A percentile compares a stretch with the other conserved stretches of the same genome.
These are phyloP conservation scores for Pollenia amentaria DNA, from an alignment of 2,888 invertebrate genomes.

Conservation along the genomic window DNA sequence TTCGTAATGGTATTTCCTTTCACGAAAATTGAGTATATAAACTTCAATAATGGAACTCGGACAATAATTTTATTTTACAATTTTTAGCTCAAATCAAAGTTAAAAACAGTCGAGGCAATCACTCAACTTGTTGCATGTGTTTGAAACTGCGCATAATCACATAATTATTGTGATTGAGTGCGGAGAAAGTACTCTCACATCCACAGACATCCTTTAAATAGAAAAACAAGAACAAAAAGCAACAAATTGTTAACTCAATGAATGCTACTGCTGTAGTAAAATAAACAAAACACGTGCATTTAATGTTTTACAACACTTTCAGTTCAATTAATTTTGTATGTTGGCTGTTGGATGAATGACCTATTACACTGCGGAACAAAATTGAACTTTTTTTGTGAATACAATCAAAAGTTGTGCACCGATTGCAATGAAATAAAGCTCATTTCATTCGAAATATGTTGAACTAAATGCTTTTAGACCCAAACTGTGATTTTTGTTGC, in stretches of 20 bases:
- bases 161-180: no score
- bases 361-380: no score
- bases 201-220: neutral
- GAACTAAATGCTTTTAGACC: no score
- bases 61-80: no score
- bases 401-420: no score
- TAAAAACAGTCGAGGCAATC: neutral
- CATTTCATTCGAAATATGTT: no score
- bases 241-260: conserved; percentile 41
- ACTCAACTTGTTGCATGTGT: conserved; percentile 35
- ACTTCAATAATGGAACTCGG: no score
- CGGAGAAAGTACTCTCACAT: no score
- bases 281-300: conserved; percentile 34
- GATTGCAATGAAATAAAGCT: no score
- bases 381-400: no score
- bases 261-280: neutral
- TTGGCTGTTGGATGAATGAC: neutral
- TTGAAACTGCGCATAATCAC: neutral
- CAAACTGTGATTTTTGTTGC: no score
- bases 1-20: neutral
- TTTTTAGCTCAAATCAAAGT: conserved; percentile 19
- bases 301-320: conserved; percentile 25
- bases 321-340: conserved; percentile 7
- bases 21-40: neutral
- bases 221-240: neutral